These are phyloP conservation scores for Saxicola maurus DNA, from an alignment of 2,797 vertebrate species.

Conservation along the genomic window DNA sequence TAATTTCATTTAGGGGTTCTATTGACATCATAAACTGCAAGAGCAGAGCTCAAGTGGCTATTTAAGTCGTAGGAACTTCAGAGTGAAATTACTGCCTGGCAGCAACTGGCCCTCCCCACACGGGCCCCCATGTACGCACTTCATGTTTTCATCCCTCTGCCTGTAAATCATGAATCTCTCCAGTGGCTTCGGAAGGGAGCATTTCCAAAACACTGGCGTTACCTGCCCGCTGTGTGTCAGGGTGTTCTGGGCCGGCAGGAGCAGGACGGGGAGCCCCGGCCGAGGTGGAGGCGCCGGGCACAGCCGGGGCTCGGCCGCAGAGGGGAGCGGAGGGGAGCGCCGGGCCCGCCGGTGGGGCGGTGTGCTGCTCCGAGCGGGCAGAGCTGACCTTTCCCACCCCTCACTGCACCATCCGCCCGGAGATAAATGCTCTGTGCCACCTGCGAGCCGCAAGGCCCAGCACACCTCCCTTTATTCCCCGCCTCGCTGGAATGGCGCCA, in stretches of 20 bases:
- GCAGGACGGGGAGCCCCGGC: background rate
- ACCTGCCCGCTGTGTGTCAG: background rate
- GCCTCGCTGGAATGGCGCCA: background rate
- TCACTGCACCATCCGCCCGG: background rate
- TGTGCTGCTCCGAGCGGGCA: background rate
- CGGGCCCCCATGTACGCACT: conserved; percentile 48
- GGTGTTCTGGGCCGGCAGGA: background rate
- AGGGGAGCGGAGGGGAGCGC: background rate
- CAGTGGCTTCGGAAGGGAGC: conserved; percentile 24
- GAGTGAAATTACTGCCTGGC: conserved; percentile 75
- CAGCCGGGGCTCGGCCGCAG: accelerated
- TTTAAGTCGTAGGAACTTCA: conserved; percentile 78
- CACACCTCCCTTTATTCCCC: background rate
- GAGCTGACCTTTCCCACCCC: background rate
- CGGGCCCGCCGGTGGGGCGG: background rate
- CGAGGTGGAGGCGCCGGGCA: background rate
- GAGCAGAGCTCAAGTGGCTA: conserved; percentile 78
- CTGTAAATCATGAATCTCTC: conserved; percentile 71
- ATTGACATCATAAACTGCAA: conserved; percentile 75
- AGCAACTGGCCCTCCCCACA: conserved; percentile 65
- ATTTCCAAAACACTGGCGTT: conserved; percentile 29
- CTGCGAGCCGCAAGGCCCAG: background rate
- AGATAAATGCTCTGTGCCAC: background rate
- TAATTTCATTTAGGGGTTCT: conserved; percentile 81
- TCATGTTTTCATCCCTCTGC: conserved; percentile 65